Conservation (phyloP, 2,888 invertebrate genomes). For the Sminthurides aquaticus region DNA sequence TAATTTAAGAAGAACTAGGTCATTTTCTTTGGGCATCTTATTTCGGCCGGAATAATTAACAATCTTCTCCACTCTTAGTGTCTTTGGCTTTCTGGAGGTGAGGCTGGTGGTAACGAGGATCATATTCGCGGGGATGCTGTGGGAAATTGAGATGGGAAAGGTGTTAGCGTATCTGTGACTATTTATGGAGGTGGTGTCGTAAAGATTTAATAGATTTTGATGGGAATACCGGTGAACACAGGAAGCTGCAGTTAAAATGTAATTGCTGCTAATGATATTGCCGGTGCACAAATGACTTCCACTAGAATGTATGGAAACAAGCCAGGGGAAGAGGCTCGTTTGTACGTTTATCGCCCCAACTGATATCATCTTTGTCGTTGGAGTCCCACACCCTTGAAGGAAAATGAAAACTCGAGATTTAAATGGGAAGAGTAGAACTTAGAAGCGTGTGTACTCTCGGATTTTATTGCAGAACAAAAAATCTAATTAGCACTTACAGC, state of each 20-base stretch:
- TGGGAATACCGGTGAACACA: constrained; percentile 14
- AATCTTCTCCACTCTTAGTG: not conserved
- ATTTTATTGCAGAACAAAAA: not conserved
- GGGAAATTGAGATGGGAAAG: no score
- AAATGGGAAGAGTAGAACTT: not conserved
- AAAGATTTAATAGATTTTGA: no score
- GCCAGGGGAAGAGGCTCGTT: constrained; percentile 14
- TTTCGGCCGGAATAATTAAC: not conserved
- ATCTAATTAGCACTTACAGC: not conserved
- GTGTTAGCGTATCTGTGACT: no score
- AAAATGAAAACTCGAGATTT: not conserved
- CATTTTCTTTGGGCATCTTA: not conserved
- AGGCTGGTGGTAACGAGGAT: not conserved
- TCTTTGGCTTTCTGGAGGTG: not conserved
- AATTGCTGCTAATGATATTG: constrained; percentile 18
- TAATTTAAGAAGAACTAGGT: constrained; percentile 12
- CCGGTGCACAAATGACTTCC: constrained; percentile 14
- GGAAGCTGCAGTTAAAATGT: constrained; percentile 13
- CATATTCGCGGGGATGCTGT: not conserved
- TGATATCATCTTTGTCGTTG: not conserved
- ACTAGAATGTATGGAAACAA: constrained; percentile 11
- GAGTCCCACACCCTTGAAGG: constrained; percentile 14
- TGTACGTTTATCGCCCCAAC: not conserved
- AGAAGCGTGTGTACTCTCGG: no score
- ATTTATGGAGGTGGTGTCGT: no score